Evolutionary conservation across 2,888 invertebrate species (phyloP), one percentile per base, ranked within the genome.

Genomic region (Ametastegia equiseti): DNA sequence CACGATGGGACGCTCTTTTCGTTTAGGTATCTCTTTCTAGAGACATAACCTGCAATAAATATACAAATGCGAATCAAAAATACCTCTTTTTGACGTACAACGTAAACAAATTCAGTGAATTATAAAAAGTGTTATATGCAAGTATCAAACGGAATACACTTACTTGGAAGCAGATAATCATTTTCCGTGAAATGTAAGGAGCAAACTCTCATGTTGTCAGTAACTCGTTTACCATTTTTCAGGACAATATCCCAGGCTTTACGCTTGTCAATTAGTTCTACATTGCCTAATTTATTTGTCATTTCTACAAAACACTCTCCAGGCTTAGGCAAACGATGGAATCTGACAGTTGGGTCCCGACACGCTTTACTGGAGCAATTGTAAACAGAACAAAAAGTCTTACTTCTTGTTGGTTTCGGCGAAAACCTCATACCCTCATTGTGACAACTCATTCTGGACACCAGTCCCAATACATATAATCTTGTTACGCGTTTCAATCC

Each of bases 181-280:
- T 23, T 39, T 42, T 47, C 23, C 63, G 33, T 81, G 42, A 82
- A 82, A 71, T 78, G 83, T 81, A 83, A 57, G 47, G 83, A 83
- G 42, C 82, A 80, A 9, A 81, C 57, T 39, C 80, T 65, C 36
- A 69, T 81, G 19, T 75, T 45, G 1, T 75, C 45, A 11, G 80
- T 80, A 5, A 80, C 79, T 13, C n/a, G 23, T n/a, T 19, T 82
- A 1, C 65, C 57, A 30, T 60, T 78, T 57, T 57, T 79, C 60
- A 80, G 27, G 27, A 54, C 69, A 69, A 15, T 36, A 57, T 77
- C 30, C 82, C 80, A 82, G 19, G 65, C 80, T 33, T 69, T 77
- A 13, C 39, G 39, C 13, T 57, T 50, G 36, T 82, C 81, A 69
- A 81, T 71, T 71, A 69, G 71, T 33, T 63, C 57, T 30, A 50